These are phyloP conservation scores for Chloroclystis v-ata DNA, from an alignment of 2,888 invertebrate species.

Conservation along the genomic window DNA sequence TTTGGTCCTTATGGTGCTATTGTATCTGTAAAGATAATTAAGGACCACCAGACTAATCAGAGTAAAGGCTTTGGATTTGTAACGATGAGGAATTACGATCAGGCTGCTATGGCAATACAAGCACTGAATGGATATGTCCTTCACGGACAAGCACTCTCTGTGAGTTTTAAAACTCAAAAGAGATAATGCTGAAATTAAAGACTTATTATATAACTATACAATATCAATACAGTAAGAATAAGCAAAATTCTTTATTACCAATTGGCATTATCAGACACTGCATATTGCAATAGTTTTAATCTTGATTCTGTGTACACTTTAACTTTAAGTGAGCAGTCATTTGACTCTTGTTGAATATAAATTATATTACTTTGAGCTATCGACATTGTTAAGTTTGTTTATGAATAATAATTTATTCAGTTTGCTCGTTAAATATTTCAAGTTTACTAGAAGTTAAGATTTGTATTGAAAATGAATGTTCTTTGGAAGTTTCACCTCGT, in stretches of 20 bases:
- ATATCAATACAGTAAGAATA: conserved; percentile 75
- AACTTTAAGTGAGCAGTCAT: conserved; percentile 56
- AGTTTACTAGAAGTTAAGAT: conserved; percentile 77
- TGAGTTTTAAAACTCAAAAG: conserved; percentile 77
- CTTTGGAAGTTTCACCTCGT: conserved; percentile 69
- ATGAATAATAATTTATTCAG: conserved; percentile 78
- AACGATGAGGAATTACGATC: conserved; percentile 76
- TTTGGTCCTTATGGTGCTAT: conserved; percentile 79
- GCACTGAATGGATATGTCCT: conserved; percentile 72
- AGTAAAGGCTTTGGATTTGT: conserved; percentile 78
- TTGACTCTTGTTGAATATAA: conserved; percentile 70
- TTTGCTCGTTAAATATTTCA: conserved; percentile 79
- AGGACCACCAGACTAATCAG: conserved; percentile 75
- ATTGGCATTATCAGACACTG: conserved; percentile 60
- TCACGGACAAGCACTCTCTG: conserved; percentile 71
- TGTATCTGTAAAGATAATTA: conserved; percentile 76
- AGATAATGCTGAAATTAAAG: conserved; percentile 71
- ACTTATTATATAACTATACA: conserved; percentile 60
- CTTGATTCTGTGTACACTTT: conserved; percentile 53
- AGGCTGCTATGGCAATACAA: conserved; percentile 77
- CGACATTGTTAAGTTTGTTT: conserved; percentile 78
- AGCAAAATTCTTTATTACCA: conserved; percentile 60
- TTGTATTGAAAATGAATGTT: conserved; percentile 74
- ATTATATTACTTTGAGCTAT: conserved; percentile 77
- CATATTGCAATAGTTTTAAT: conserved; percentile 50